Base-by-base conservation (phyloP, 2,113 vertebrate species). In the Pterocles orientalis region DNA sequence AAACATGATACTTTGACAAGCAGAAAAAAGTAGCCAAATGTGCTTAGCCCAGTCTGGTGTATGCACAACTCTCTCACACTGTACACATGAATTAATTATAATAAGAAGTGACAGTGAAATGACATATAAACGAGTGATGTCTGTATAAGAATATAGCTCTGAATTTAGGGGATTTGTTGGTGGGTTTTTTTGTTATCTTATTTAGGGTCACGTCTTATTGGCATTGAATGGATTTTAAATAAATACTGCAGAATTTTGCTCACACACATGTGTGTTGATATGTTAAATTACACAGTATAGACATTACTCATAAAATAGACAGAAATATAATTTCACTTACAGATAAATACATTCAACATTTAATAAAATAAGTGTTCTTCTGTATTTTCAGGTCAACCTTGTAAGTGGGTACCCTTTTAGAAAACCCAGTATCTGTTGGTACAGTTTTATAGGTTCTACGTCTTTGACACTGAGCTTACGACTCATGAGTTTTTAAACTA, bases 351-450 rank as follows among this genome's bases (percentile, higher is more conserved):
- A 48, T 70, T 65, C 6, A 73, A 14, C 56, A 57, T 51, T 56
- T 60, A 71, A 50, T 50, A 45, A 80, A 80, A 64, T 66, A 21
- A 33, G 50, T 48, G n/a, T 23, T 1, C 7, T 77, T 56, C 8
- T 7, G 53, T 57, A 33, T 64, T 85, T 85, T 70, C 45, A 56
- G n/a, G 43, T 26, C 90, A 26, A 1, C 19, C 29, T 65, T 72
- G 7, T 33, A 76, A 71, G 19, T 56, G 5, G 10, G 3, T 9
- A 69, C 1, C 3, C 8, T 82, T 84, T 79, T 56, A 82, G 54
- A n/a, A 53, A 8, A 64, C 3, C 4, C 0, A 0, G 3, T 39
- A 1, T 60, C 29, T 88, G 25, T 56, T 61, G 29, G 11, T 8
- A 75, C 25, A 12, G 3, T 77, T 75, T 73, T n/a, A 36, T 14